phyloP scores from a whole-genome alignment of 2,113 vertebrate genomes.

The Chaetops frenatus region DNA sequence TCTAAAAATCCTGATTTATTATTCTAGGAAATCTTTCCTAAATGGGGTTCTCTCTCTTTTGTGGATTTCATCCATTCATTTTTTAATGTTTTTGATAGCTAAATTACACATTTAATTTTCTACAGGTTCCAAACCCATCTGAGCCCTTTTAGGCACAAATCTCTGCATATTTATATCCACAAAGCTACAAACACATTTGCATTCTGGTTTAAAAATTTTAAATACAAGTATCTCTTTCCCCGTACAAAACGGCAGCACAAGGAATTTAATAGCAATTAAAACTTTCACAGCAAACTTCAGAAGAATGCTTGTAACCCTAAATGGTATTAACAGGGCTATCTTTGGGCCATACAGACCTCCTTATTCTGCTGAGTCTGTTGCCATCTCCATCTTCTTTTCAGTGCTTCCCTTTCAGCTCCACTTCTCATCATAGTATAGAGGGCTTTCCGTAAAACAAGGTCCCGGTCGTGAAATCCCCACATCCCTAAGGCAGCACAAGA shows the following conservation, averaged over 20 bases:
- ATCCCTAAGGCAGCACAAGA: constrained; percentile 77
- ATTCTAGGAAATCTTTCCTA: background rate
- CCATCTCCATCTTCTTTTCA: constrained; percentile 97
- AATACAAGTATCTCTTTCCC: background rate
- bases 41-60: background rate
- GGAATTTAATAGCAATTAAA: background rate
- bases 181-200: background rate
- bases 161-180: background rate
- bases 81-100: background rate
- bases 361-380: constrained; percentile 99
- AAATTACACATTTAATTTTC: background rate
- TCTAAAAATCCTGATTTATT: background rate
- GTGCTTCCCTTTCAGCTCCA: constrained; percentile 88
- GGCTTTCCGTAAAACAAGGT: constrained; percentile 94
- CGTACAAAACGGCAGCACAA: background rate
- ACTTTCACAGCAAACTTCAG: background rate
- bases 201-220: background rate
- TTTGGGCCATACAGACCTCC: constrained; percentile 78
- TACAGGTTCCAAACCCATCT: background rate
- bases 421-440: constrained; percentile 97
- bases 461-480: constrained; percentile 98
- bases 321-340: background rate
- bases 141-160: background rate
- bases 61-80: background rate
- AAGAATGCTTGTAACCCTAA: background rate